Evolutionary conservation across 1,140 invertebrate species (phyloP).

Genomic region (Camponotus floridanus): DNA sequence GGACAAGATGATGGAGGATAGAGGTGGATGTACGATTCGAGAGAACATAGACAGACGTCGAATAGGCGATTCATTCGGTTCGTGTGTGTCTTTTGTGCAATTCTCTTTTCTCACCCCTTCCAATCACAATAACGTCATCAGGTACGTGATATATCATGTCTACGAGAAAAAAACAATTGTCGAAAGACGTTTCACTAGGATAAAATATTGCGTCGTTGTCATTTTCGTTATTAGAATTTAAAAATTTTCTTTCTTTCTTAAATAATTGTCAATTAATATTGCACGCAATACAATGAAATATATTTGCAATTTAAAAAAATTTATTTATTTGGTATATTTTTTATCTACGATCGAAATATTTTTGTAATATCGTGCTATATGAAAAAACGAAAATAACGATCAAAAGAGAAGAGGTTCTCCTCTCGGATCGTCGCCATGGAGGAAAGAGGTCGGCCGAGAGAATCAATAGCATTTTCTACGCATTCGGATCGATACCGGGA

Average conservation of each 20-base stretch:
- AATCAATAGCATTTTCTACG: conserved; percentile 82
- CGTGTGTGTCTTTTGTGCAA: conserved; percentile 81
- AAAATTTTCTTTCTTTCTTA: background rate
- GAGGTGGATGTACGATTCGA: conserved; percentile 83
- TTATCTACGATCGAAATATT: no score
- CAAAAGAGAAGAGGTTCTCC: conserved; percentile 36
- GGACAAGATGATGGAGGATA: conserved; percentile 31
- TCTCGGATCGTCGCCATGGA: conserved; percentile 63
- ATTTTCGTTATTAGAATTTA: background rate
- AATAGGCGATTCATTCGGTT: conserved; percentile 78
- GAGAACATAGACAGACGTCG: conserved; percentile 79
- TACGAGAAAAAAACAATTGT: conserved; percentile 41
- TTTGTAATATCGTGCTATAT: background rate
- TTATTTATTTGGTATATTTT: no score
- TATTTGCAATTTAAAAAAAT: background rate
- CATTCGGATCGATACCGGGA: conserved; percentile 78
- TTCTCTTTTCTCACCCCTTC: conserved; percentile 74
- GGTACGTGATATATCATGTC: conserved; percentile 65
- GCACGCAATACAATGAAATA: background rate
- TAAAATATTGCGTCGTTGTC: background rate
- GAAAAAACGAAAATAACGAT: background rate
- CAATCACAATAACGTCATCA: conserved; percentile 72
- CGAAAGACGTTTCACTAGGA: conserved; percentile 25
- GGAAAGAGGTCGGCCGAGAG: conserved; percentile 70
- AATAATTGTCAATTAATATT: background rate